These are phyloP conservation scores for Poecilia wingei DNA, from an alignment of 2,797 vertebrate species.

Conservation along the genomic window DNA sequence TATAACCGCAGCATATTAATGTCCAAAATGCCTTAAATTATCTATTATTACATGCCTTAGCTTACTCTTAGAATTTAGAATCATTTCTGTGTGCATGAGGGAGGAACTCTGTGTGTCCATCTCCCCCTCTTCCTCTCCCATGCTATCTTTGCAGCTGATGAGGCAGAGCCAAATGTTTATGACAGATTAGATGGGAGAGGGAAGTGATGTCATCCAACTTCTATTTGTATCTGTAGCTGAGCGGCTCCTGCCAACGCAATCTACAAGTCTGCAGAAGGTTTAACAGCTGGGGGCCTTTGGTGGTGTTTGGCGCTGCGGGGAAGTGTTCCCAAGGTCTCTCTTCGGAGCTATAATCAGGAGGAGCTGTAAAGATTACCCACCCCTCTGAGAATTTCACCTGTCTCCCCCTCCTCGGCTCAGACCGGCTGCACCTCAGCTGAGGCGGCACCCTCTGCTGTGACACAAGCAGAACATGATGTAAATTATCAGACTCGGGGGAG, in stretches of 20 bases:
- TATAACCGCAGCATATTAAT: constrained; percentile 53
- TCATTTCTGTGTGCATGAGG: constrained; percentile 58
- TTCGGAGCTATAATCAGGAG: constrained; percentile 58
- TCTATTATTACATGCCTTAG: constrained; percentile 64
- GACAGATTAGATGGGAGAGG: constrained; percentile 76
- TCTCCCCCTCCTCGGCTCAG: constrained; percentile 52
- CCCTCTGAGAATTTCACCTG: constrained; percentile 72
- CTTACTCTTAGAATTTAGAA: constrained; percentile 63
- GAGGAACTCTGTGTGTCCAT: constrained; percentile 48
- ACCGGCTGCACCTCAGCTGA: constrained; percentile 53
- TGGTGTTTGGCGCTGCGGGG: constrained; percentile 72
- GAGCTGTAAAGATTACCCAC: constrained; percentile 70
- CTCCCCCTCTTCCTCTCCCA: constrained; percentile 24
- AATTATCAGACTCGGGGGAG: constrained; percentile 63
- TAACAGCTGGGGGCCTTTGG: constrained; percentile 55
- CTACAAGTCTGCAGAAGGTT: constrained; percentile 55
- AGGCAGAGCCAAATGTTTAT: constrained; percentile 81
- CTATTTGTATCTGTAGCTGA: constrained; percentile 72
- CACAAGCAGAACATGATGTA: constrained; percentile 67
- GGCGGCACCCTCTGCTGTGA: constrained; percentile 51
- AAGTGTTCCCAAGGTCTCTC: constrained; percentile 74
- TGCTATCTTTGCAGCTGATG: constrained; percentile 65
- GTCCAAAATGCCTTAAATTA: constrained; percentile 71
- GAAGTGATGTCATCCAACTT: constrained; percentile 81
- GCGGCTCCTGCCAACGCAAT: constrained; percentile 73